A percentile compares a stretch with the other conserved stretches of the same genome.
Evolutionary conservation across 2,113 vertebrate species (phyloP).

Genomic region (Aldabrachelys gigantea): DNA sequence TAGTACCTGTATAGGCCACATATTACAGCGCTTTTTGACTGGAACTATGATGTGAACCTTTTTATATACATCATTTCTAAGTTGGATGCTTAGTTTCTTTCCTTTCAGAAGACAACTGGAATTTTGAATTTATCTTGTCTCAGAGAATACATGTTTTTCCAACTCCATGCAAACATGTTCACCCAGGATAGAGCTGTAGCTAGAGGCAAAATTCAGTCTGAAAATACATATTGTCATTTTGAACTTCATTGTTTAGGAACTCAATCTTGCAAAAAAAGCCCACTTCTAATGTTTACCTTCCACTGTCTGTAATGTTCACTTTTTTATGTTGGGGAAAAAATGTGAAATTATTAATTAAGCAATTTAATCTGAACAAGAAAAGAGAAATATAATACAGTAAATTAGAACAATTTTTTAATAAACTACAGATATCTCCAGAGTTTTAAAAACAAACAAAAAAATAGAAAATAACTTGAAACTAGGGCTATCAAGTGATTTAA

Average conservation of each 20-base stretch:
- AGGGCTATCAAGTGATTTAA: too few relatives aligned
- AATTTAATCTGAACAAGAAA: too few relatives aligned
- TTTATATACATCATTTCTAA: not conserved
- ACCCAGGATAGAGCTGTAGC: not conserved
- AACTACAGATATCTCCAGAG: too few relatives aligned
- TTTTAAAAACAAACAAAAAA: not conserved
- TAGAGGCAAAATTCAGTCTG: not conserved
- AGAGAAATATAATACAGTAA: too few relatives aligned
- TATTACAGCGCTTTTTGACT: not conserved
- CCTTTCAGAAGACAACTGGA: not conserved
- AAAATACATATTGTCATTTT: not conserved
- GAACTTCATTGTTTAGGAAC: not conserved
- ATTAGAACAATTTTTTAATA: too few relatives aligned
- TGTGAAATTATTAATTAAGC: too few relatives aligned
- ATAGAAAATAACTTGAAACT: not conserved
- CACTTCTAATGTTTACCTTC: not conserved
- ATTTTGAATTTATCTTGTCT: not conserved
- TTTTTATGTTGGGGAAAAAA: not conserved
- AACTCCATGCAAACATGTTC: slow-evolving; percentile 14
- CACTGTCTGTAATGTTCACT: not conserved
- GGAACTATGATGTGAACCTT: not conserved
- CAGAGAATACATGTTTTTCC: not conserved
- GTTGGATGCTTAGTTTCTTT: not conserved
- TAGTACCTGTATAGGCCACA: not conserved
- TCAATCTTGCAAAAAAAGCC: not conserved